Evolutionary conservation across 2,797 vertebrate species (phyloP).

Genomic region (Anableps anableps): DNA sequence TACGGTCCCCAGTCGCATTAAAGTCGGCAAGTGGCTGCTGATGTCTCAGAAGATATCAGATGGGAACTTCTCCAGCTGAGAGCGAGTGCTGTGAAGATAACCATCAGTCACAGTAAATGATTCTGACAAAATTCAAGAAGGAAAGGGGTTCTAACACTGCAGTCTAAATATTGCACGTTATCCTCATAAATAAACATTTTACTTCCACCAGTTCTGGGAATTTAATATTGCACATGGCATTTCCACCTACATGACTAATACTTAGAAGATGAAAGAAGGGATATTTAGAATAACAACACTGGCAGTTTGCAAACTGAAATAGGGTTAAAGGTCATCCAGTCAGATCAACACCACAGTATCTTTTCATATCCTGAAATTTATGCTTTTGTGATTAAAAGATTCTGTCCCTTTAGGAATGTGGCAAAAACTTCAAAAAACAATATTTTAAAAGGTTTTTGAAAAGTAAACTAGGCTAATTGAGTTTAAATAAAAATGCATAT

Average conservation of each 20-base stretch:
- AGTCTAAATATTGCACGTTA: conserved; percentile 37
- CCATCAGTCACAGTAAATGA: conserved; percentile 49
- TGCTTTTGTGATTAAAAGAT: conserved; percentile 8
- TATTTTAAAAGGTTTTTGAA: background rate
- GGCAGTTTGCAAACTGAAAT: conserved; percentile 18
- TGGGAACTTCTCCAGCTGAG: conserved; percentile 32
- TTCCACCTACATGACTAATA: conserved; percentile 42
- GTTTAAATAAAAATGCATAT: background rate
- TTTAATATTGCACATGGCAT: conserved; percentile 30
- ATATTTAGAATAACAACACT: conserved; percentile 21
- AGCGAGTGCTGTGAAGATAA: conserved; percentile 26
- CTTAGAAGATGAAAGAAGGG: conserved; percentile 40
- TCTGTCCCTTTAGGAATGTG: background rate
- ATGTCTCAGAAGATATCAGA: conserved; percentile 66
- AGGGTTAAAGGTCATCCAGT: background rate
- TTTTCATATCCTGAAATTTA: background rate
- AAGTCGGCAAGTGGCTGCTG: conserved; percentile 60
- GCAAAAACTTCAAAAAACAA: background rate
- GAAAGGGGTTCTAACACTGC: conserved; percentile 29
- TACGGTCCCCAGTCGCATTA: conserved; percentile 57
- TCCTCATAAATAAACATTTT: conserved; percentile 54
- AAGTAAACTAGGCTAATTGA: background rate
- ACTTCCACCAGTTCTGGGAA: conserved; percentile 29
- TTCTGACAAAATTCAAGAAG: conserved; percentile 30
- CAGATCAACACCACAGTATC: background rate